A percentile compares a stretch with the other conserved stretches of the same genome.
phyloP scores from a whole-genome alignment of 2,113 vertebrate genomes.

The Danionella cerebrum region DNA sequence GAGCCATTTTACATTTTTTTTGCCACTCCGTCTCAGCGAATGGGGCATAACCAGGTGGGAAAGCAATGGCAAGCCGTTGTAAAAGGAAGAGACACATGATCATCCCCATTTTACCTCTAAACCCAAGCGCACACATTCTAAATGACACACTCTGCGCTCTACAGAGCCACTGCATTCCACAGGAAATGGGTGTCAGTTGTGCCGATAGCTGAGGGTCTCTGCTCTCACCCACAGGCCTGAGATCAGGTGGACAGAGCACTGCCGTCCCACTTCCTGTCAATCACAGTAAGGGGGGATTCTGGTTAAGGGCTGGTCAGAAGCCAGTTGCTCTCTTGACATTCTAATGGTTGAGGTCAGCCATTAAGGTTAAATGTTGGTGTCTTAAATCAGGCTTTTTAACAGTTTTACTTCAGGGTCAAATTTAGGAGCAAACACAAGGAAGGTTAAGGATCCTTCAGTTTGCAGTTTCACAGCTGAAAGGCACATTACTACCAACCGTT shows the following conservation, averaged over 20 bases:
- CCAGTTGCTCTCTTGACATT: slow-evolving; percentile 17
- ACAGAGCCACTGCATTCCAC: slow-evolving; percentile 20
- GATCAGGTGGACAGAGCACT: neutral
- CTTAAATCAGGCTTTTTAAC: slow-evolving; percentile 14
- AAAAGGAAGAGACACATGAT: neutral
- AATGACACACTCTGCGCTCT: slow-evolving; percentile 5
- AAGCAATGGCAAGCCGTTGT: neutral
- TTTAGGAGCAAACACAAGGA: neutral
- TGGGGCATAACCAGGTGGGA: too few species aligned
- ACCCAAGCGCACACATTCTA: neutral
- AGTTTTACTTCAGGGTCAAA: slow-evolving; percentile 17
- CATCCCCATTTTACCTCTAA: neutral
- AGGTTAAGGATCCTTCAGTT: neutral
- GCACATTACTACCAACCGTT: neutral
- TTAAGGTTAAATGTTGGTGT: neutral
- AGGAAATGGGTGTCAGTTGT: slow-evolving; percentile 32
- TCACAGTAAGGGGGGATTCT: slow-evolving; percentile 13
- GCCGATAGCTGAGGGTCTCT: slow-evolving; percentile 18
- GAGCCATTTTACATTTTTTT: too few species aligned
- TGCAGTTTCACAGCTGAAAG: neutral
- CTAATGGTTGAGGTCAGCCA: slow-evolving; percentile 8
- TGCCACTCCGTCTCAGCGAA: too few species aligned
- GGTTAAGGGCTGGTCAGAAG: slow-evolving; percentile 2
- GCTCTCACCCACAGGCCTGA: slow-evolving; percentile 17
- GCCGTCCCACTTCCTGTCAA: slow-evolving; percentile 7